Base-by-base conservation (phyloP, 1,140 invertebrate genomes). In the Acromyrmex echinatior region DNA sequence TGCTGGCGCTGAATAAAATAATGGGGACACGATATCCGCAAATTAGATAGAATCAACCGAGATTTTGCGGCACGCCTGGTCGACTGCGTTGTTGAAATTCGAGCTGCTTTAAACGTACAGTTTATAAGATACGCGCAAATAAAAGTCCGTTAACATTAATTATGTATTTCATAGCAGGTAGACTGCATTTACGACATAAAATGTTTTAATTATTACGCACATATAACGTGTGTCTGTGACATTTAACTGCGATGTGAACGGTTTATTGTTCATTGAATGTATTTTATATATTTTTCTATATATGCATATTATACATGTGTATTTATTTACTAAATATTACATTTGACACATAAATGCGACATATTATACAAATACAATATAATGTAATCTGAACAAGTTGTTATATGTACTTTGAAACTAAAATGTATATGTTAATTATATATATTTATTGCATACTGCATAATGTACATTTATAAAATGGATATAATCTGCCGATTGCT, bases 381-480 rank as follows among this genome's bases (percentile, higher is more conserved):
- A 51, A 51, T 58, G 6, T 21, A 74, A 49, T 66, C 16, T 35
- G 25, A 79, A 31, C 18, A 18, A 21, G 3, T 35, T 35, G 45
- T 21, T 49, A 25, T 49, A 25, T 28, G 1, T 14, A 12, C 0
- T 35, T 31, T 35, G 7, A 6, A 6, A 14, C 6, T 28, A 4
- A 7, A 25, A 16, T 35, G 45, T 14, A 35, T 14, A 18, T n/a
- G 28, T 28, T 28, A 39, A 70, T 70, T 81, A 39, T 39, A 60
- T 18, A 62, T 70, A 7, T 31, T 6, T 31, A 28, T 45, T 39
- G 49, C 49, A 51, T 14, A 14, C 2, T 77, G 7, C 7, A 4
- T 21, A 49, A 45, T 62, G 21, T 21, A 62, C 35, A 62, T 84
- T 81, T 76, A 76, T 51, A 62, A 84, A 51, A 51, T 84, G 31